phyloP scores from a whole-genome alignment of 2,113 vertebrate genomes.

The Bubo bubo region DNA sequence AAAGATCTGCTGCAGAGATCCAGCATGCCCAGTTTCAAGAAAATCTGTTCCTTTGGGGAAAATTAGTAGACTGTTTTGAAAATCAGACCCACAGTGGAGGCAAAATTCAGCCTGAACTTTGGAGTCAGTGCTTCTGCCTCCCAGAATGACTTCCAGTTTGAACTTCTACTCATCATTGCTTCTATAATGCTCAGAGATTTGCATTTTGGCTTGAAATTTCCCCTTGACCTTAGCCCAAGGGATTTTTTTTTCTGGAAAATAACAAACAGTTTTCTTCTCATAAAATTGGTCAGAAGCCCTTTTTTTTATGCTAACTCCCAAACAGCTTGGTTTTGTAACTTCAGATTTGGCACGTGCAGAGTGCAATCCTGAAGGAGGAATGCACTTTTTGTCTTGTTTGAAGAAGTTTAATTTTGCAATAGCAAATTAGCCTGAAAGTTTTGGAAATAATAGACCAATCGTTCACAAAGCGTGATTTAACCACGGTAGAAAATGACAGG shows the following conservation, averaged over 20 bases:
- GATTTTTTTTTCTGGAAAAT: not conserved
- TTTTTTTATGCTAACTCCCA: not conserved
- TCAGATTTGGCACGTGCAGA: constrained; percentile 11
- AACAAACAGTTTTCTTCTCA: not conserved
- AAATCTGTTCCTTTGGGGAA: not conserved
- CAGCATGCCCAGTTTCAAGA: not conserved
- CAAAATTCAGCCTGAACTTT: not conserved
- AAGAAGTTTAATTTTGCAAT: constrained; percentile 40
- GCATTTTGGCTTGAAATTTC: constrained; percentile 4
- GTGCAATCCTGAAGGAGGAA: constrained; percentile 2
- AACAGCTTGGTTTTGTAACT: constrained; percentile 41
- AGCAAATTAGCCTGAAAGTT: constrained; percentile 13
- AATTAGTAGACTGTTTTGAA: not conserved
- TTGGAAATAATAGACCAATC: constrained; percentile 24
- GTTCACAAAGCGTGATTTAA: not conserved
- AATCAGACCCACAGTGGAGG: not conserved
- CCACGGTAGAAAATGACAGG: not conserved
- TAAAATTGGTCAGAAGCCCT: not conserved
- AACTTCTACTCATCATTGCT: not conserved
- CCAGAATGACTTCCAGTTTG: not conserved
- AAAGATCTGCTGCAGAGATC: not conserved
- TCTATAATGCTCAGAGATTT: not conserved
- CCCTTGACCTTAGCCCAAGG: not conserved
- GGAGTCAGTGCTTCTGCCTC: not conserved
- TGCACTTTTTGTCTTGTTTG: not conserved